Evolutionary conservation across 2,797 vertebrate genomes (phyloP).

Genomic region (Syngnathus rostellatus): DNA sequence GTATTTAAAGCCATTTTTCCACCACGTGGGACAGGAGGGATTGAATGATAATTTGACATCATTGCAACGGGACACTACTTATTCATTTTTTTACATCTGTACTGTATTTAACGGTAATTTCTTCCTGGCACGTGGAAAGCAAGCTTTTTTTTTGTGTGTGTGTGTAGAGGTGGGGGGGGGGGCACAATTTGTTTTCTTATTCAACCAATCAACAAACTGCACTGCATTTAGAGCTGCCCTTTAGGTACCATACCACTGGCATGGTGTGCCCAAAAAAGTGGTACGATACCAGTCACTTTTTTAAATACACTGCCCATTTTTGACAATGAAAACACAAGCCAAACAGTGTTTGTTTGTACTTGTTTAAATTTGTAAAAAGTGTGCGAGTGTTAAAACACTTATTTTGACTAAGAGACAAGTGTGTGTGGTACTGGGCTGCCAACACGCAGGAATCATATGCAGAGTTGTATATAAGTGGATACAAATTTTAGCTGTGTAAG

Average conservation of each 20-base stretch:
- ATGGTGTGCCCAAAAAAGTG: background rate
- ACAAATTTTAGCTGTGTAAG: background rate
- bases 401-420: background rate
- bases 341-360: background rate
- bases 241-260: background rate
- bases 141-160: background rate
- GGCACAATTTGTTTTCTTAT: background rate
- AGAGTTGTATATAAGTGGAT: background rate
- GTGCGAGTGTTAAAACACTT: background rate
- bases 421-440: background rate
- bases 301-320: background rate
- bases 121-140: background rate
- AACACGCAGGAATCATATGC: background rate
- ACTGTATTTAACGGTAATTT: background rate
- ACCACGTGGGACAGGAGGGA: background rate
- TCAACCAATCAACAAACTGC: background rate
- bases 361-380: background rate
- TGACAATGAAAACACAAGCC: background rate
- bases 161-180: background rate
- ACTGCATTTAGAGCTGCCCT: background rate
- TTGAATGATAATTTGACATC: background rate
- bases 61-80: background rate
- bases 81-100: background rate
- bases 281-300: background rate
- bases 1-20: conserved; percentile 1